Percentiles rank a stretch among this genome's conserved stretches.
These are phyloP conservation scores for Linepithema humile DNA, from an alignment of 1,140 invertebrate species.

Conservation along the genomic window DNA sequence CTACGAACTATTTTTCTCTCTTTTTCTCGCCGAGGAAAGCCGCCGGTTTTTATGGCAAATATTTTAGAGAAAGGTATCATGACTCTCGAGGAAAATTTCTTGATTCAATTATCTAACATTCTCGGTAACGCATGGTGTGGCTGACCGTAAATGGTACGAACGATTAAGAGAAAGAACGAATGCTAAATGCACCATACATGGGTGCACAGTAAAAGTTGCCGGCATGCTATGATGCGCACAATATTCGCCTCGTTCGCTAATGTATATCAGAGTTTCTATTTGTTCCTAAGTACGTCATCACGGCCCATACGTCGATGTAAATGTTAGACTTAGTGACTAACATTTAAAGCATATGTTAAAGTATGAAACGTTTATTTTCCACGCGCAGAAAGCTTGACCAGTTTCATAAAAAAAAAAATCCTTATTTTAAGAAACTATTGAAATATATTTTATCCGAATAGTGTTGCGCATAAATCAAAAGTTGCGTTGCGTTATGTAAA, in stretches of 20 bases:
- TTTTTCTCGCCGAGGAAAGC: background rate
- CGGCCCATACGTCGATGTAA: background rate
- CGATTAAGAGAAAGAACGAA: constrained; percentile 1
- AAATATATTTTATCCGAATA: too few species aligned
- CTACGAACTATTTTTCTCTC: background rate
- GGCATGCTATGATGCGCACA: constrained; percentile 21
- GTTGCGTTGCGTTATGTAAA: too few species aligned
- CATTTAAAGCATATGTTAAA: too few species aligned
- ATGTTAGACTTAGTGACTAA: too few species aligned
- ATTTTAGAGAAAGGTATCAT: constrained; percentile 15
- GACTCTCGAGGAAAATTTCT: constrained; percentile 20
- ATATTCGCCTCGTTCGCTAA: constrained; percentile 4
- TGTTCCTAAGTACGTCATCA: background rate
- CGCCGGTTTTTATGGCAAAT: background rate
- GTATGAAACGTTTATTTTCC: too few species aligned
- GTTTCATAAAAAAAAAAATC: too few species aligned
- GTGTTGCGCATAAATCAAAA: too few species aligned
- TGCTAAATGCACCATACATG: constrained; percentile 18
- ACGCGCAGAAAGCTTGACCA: too few species aligned
- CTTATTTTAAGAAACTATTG: too few species aligned
- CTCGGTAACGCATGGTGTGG: background rate
- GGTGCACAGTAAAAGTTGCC: constrained; percentile 41
- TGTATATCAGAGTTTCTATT: constrained; percentile 53
- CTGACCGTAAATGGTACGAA: constrained; percentile 31
- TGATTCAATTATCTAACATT: constrained; percentile 41